These are phyloP conservation scores for Mystacides longicornis DNA, from an alignment of 2,888 invertebrate species.

Conservation along the genomic window DNA sequence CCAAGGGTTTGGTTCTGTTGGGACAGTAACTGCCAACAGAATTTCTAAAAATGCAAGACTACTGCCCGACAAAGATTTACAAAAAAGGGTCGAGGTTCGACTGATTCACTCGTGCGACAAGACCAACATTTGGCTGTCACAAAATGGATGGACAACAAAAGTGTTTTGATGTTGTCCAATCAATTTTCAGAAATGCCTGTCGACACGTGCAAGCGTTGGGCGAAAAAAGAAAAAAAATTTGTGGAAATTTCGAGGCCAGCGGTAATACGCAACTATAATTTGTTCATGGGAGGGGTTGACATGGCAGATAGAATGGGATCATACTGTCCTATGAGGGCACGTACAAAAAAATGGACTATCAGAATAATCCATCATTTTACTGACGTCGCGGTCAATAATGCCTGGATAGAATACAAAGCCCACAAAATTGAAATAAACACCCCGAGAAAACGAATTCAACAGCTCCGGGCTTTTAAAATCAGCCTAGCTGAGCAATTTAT, in stretches of 20 bases:
- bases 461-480: neutral
- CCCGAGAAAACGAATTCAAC: neutral
- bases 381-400: neutral
- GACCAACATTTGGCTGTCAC: neutral
- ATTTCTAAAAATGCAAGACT: neutral
- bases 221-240: neutral
- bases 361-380: neutral
- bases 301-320: neutral
- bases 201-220: neutral
- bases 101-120: neutral
- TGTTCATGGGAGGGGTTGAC: neutral
- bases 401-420: neutral
- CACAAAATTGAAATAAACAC: neutral
- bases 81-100: neutral
- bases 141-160: neutral
- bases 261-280: neutral
- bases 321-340: neutral
- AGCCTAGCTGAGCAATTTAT: neutral
- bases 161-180: neutral
- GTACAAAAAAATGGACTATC: neutral
- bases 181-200: neutral
- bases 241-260: neutral
- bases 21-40: neutral
- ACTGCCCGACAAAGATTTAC: neutral
- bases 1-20: neutral